Evolutionary conservation across 2,113 vertebrate species (phyloP).

Genomic region (Antennarius striatus): DNA sequence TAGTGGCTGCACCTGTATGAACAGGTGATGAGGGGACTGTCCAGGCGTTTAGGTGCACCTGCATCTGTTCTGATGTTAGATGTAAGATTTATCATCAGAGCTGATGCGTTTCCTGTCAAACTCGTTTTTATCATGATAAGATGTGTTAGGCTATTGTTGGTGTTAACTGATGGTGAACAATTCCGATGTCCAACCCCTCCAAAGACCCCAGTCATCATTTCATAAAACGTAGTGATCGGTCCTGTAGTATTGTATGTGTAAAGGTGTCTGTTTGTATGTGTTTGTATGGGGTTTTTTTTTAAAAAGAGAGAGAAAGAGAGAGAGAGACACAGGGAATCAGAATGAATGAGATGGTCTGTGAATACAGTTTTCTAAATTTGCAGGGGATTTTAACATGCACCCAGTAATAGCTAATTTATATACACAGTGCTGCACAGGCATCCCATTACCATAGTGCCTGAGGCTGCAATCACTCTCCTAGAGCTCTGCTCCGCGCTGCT

Average conservation of each 20-base stretch:
- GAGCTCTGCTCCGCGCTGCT: conserved; percentile 56
- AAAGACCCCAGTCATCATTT: too few species aligned
- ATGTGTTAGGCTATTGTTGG: too few species aligned
- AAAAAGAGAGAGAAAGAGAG: background rate
- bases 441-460: conserved; percentile 75
- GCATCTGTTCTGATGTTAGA: too few species aligned
- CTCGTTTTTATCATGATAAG: too few species aligned
- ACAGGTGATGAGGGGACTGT: too few species aligned
- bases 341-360: conserved; percentile 7
- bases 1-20: too few species aligned
- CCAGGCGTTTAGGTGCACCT: too few species aligned
- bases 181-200: too few species aligned
- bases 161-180: too few species aligned
- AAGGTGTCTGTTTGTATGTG: conserved; percentile 7
- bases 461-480: conserved; percentile 76
- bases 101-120: too few species aligned
- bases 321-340: conserved; percentile 1
- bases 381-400: conserved; percentile 67
- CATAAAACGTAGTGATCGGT: too few species aligned
- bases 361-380: conserved; percentile 47
- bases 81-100: too few species aligned
- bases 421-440: conserved; percentile 76
- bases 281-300: conserved; percentile 6
- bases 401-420: conserved; percentile 79
- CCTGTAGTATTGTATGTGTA: background rate